Percentiles rank a stretch among this genome's conserved stretches.
These are phyloP conservation scores for Cydia amplana DNA, from an alignment of 1,140 invertebrate species.

Conservation along the genomic window DNA sequence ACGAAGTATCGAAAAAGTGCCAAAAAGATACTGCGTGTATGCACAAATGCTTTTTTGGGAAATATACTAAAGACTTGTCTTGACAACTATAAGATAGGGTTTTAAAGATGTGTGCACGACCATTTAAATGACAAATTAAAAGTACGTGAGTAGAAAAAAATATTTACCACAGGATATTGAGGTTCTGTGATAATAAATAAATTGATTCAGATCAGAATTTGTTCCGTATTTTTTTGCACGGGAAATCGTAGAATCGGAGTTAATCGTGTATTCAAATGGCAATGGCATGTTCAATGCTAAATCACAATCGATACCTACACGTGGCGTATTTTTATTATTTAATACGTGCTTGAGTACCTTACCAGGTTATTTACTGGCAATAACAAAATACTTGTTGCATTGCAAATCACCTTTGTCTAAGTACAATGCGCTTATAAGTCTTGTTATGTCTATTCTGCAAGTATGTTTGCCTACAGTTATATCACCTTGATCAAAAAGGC, in stretches of 20 bases:
- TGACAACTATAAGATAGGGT: no score
- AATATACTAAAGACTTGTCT: no score
- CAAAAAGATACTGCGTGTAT: no score
- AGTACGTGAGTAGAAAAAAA: no score
- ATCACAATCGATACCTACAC: background rate
- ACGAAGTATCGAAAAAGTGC: no score
- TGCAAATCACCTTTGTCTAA: slow-evolving; percentile 2
- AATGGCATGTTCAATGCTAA: background rate
- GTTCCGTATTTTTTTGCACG: slow-evolving; percentile 2
- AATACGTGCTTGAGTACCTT: background rate
- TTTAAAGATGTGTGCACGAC: no score
- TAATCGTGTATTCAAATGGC: background rate
- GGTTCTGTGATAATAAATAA: no score
- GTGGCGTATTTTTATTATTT: background rate
- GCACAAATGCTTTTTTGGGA: no score
- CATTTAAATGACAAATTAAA: no score
- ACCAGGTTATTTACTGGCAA: background rate
- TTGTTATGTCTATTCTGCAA: slow-evolving; percentile 10
- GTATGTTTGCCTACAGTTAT: slow-evolving; percentile 10
- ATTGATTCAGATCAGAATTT: background rate
- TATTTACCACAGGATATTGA: background rate
- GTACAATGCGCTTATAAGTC: background rate
- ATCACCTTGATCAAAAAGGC: slow-evolving; percentile 14
- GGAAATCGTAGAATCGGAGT: background rate
- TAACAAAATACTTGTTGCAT: slow-evolving; percentile 1